Base-by-base conservation (phyloP, 1,140 invertebrate genomes). In the Phortica variegata region DNA sequence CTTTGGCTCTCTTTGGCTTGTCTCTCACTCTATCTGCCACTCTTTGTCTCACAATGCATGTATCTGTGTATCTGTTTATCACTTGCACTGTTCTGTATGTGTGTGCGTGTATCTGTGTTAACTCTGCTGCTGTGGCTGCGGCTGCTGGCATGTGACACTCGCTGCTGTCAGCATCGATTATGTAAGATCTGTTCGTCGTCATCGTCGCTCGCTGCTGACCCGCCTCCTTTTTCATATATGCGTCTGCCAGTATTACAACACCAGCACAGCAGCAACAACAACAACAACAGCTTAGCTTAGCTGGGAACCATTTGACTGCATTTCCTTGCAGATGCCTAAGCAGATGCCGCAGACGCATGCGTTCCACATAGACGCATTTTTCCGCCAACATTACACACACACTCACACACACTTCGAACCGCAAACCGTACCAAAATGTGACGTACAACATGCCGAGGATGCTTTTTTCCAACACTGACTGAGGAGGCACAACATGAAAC, bases 161-260 rank as follows among this genome's bases (percentile, higher is more conserved):
- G 9, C 43, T 45, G 34, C 47, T 54, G 51, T 42, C 45, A 58
- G 51, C 54, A 47, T 55, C 53, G 63, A 68, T 68, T 68, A 63
- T 65, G 58, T 68, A 68, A 68, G 38, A 36, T 16, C 49, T 36
- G 49, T 37, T 38, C 46, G 36, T 36, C n/a, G n/a, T n/a, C n/a
- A n/a, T n/a, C n/a, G n/a, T n/a, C n/a, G n/a, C n/a, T n/a, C n/a
- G n/a, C n/a, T n/a, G n/a, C n/a, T 44, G 42, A 36, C 52, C 52
- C 37, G 43, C 40, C 40, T 43, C 38, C 36, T 16, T 38, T 38
- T 16, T 38, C 16, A 36, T 16, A 13, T 33, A 13, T n/a, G 41
- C 49, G 17, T 18, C 23, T 20, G 43, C 20, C 13, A 38, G n/a
- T n/a, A n/a, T n/a, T n/a, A n/a, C n/a, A n/a, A n/a, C n/a, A n/a